These are phyloP conservation scores for Coleophora flavipennella DNA, from an alignment of 2,888 invertebrate genomes.

Conservation along the genomic window DNA sequence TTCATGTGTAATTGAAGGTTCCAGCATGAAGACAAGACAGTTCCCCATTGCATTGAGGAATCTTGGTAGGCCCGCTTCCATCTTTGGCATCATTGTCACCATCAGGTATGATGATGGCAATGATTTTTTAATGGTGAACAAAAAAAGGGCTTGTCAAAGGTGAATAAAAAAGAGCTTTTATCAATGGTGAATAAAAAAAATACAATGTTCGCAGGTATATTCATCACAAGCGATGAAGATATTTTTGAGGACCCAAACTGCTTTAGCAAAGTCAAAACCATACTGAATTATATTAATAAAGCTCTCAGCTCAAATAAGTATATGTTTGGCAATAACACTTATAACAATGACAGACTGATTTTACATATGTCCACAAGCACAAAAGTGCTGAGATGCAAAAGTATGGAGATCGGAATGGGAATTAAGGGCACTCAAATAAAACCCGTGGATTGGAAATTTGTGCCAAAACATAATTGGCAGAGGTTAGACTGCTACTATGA, in stretches of 20 bases:
- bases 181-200: too few species aligned
- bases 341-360: slow-evolving; percentile 75
- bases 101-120: too few species aligned
- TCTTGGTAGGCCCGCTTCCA: too few species aligned
- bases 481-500: slow-evolving; percentile 83
- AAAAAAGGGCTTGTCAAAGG: too few species aligned
- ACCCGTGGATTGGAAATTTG: slow-evolving; percentile 84
- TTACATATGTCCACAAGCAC: slow-evolving; percentile 72
- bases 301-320: slow-evolving; percentile 67
- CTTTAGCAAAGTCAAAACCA: slow-evolving; percentile 71
- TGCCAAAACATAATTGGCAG: slow-evolving; percentile 82
- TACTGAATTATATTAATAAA: slow-evolving; percentile 72
- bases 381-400: slow-evolving; percentile 75
- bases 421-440: slow-evolving; percentile 64
- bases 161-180: too few species aligned
- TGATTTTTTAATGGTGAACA: too few species aligned
- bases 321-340: slow-evolving; percentile 73
- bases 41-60: too few species aligned
- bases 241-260: slow-evolving; percentile 72
- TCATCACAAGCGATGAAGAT: slow-evolving; percentile 79
- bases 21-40: too few species aligned
- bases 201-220: slow-evolving; percentile 72
- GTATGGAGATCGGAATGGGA: slow-evolving; percentile 68
- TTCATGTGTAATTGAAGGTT: too few species aligned
- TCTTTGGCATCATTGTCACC: too few species aligned